Evolutionary conservation across 2,797 vertebrate species (phyloP).

Genomic region (Macroramphosus scolopax): DNA sequence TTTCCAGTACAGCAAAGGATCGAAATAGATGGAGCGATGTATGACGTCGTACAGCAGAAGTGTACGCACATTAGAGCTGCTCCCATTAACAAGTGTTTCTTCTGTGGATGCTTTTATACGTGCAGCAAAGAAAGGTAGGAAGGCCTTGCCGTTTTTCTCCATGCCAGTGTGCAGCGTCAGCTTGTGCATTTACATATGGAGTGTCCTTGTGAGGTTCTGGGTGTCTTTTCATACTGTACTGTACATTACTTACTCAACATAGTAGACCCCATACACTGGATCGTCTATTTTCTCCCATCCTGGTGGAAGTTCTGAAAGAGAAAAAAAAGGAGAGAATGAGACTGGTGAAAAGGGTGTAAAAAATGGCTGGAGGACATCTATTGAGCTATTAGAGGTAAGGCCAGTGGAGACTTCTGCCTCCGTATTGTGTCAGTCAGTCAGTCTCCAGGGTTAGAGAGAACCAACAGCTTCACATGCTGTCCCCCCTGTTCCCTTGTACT

Average conservation of each 20-base stretch:
- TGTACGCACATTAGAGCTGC: slow-evolving; percentile 1
- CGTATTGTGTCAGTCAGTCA: slow-evolving; percentile 46
- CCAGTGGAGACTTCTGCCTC: slow-evolving; percentile 36
- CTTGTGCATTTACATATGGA: background rate
- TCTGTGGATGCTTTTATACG: slow-evolving; percentile 9
- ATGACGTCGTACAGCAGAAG: slow-evolving; percentile 22
- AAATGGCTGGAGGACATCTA: slow-evolving; percentile 17
- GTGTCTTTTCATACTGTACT: slow-evolving; percentile 1
- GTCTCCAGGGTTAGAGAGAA: slow-evolving; percentile 38
- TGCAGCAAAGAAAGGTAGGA: background rate
- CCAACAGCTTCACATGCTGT: slow-evolving; percentile 37
- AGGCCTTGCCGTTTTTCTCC: background rate
- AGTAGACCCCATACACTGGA: slow-evolving; percentile 99
- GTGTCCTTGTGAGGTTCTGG: background rate
- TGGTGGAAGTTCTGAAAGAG: slow-evolving; percentile 88
- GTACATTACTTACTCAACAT: slow-evolving; percentile 94
- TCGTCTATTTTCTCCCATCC: slow-evolving; percentile 99
- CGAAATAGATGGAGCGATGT: slow-evolving; percentile 29
- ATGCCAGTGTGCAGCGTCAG: slow-evolving; percentile 1
- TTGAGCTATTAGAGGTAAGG: slow-evolving; percentile 22
- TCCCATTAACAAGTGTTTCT: slow-evolving; percentile 17
- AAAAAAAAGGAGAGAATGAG: slow-evolving; percentile 18
- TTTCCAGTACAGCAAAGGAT: slow-evolving; percentile 26
- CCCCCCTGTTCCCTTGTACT: slow-evolving; percentile 23
- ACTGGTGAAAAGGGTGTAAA: slow-evolving; percentile 10